Evolutionary conservation across 1,140 invertebrate genomes (phyloP), one percentile per base, ranked within the genome.

Genomic region (Mercenaria mercenaria): DNA sequence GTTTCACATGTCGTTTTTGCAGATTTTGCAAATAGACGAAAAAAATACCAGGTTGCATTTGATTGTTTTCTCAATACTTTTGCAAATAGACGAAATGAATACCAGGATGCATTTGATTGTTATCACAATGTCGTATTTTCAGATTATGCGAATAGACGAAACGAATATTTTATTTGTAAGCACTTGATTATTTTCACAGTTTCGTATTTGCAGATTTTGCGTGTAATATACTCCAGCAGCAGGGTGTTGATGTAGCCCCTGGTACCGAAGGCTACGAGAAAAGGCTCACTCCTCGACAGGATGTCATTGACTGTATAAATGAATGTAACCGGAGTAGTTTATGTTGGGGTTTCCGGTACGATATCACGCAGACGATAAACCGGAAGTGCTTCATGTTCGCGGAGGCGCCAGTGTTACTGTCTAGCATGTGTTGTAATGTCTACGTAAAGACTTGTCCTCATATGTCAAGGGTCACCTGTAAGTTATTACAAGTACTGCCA

Each of bases 331-430:
- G 52, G 26, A 79, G 15, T 18, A 39, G 10, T 20, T 15, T 37
- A 13, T 87, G 85, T 34, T 87, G 85, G 85, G 85, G 85, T n/a
- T 79, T 87, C 50, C 72, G 34, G 74, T 87, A 59, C 32, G 72
- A 64, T 20, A 20, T 72, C 11, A 34, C 43, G n/a, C 15, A 29
- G n/a, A 29, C 56, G 20, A 32, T 39, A 34, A 8, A 59, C n/a
- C 26, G 29, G 20, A 52, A 52, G 6, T 87, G 85, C 39, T 47
- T 87, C 56, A 77, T 87, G 34, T 59, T 79, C 29, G 47, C 37
- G 39, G 74, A 87, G 34, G 69, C 85, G 23, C 72, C 85, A 1
- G 34, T 41, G 13, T 39, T 87, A 29, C 3, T 43, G 23, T 0
- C 11, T 0, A 52, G 72, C 39, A 41, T 26, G 4, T 61, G 56